These are phyloP conservation scores for Synergus laeviventris DNA, from an alignment of 2,888 invertebrate genomes.

Conservation along the genomic window DNA sequence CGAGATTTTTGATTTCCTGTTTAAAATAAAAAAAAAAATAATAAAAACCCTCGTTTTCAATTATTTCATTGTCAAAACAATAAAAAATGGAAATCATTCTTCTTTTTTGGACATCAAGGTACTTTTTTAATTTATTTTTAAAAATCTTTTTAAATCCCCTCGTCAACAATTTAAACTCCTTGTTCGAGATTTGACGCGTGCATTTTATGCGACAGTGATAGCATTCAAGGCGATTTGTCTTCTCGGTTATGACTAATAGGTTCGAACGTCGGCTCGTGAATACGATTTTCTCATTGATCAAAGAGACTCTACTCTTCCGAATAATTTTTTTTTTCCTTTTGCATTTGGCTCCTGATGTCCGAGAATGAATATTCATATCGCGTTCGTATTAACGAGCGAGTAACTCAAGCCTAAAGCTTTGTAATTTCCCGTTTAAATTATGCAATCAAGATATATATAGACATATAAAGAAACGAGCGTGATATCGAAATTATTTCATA, in stretches of 20 bases:
- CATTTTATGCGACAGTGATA: constrained; percentile 44
- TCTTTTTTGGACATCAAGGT: too few species aligned
- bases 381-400: constrained; percentile 58
- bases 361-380: constrained; percentile 64
- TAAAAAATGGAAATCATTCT: too few species aligned
- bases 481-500: not conserved
- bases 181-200: constrained; percentile 46
- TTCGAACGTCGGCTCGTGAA: constrained; percentile 33
- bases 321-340: constrained; percentile 57
- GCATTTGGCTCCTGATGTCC: constrained; percentile 39
- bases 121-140: not conserved
- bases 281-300: constrained; percentile 65
- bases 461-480: not conserved
- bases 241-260: constrained; percentile 23
- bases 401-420: constrained; percentile 52
- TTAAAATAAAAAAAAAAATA: not conserved
- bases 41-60: too few species aligned
- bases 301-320: constrained; percentile 59
- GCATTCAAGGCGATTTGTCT: constrained; percentile 37
- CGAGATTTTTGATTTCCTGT: too few species aligned
- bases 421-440: constrained; percentile 52
- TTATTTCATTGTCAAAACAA: too few species aligned
- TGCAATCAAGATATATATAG: constrained; percentile 46
- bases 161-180: constrained; percentile 17
- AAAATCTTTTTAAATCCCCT: constrained; percentile 29